A percentile compares a stretch with the other conserved stretches of the same genome.
These are phyloP conservation scores for Scaptomyza tumidula DNA, from an alignment of 2,888 invertebrate species.

Conservation along the genomic window DNA sequence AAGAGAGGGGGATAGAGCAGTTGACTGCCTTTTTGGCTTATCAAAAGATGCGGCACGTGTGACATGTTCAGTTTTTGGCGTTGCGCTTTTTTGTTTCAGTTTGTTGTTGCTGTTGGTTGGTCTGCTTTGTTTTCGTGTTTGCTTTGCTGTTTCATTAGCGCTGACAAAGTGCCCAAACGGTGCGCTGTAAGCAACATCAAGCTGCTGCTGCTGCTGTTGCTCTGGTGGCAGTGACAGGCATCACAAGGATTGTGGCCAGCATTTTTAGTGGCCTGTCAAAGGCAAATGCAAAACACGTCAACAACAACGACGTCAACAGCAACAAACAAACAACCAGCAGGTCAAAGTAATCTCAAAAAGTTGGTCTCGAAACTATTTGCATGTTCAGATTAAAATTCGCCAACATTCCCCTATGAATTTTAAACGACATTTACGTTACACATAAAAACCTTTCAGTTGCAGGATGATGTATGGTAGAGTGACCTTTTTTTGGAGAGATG, in stretches of 20 bases:
- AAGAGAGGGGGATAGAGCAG: conserved; percentile 21
- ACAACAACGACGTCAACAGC: conserved; percentile 7
- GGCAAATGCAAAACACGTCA: conserved; percentile 6
- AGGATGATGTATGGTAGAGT: neutral
- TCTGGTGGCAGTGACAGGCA: conserved; percentile 34
- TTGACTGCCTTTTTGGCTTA: conserved; percentile 39
- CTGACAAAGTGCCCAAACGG: conserved; percentile 68
- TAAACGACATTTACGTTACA: conserved; percentile 7
- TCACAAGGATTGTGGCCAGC: conserved; percentile 10
- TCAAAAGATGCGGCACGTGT: conserved; percentile 56
- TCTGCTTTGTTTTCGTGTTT: conserved; percentile 10
- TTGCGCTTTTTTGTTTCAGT: conserved; percentile 21
- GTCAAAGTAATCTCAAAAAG: conserved; percentile 32
- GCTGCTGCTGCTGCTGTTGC: conserved; percentile 8
- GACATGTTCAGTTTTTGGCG: conserved; percentile 52
- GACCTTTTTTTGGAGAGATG: neutral
- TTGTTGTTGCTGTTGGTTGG: conserved; percentile 3
- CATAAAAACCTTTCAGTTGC: conserved; percentile 2
- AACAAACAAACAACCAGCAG: neutral
- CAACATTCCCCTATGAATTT: conserved; percentile 2
- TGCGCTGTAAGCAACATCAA: conserved; percentile 21
- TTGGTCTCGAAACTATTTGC: conserved; percentile 26
- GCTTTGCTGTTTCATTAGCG: conserved; percentile 64
- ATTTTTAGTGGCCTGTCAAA: conserved; percentile 36
- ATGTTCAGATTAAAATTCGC: conserved; percentile 1